Evolutionary conservation across 2,113 vertebrate genomes (phyloP), one percentile per base, ranked within the genome.

Genomic region (Gymnogyps californianus): DNA sequence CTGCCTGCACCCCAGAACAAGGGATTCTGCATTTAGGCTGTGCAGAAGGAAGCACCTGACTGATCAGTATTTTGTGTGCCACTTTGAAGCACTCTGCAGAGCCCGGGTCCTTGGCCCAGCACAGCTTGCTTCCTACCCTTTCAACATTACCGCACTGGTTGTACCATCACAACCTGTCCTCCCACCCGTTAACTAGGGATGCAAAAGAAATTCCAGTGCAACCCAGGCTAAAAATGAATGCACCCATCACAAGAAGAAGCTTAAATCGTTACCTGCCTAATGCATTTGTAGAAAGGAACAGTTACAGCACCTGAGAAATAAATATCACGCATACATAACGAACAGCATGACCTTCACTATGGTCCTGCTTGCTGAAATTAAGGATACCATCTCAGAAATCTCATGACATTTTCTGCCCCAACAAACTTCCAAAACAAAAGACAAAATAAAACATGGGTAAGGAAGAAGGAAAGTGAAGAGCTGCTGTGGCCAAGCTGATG

Each of bases 41-140:
- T 54, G 87, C 74, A 87, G 93, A 87, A 87, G 72, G 93, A 79
- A 93, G 67, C 89, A 95, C 69, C 83, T 93, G 96, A 83, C 76
- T 66, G 93, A 93, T 96, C 84, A 94, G 65, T 79, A 69, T 96
- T 95, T 89, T 40, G 24, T 87, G 72, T 26, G 69, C 77, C 0
- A 16, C 87, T 95, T 91, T 96, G 93, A 95, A 96, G 89, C 1
- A 0, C 57, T 55, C 81, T 52, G 54, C 81, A 89, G 70, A 95
- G 89, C 69, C 62, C 7, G 1, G n/a, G 94, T 62, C 86, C 87
- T 71, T 75, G 89, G 91, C 89, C 87, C 83, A 83, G 94, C 93
- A 95, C 94, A 95, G 96, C 80, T 89, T 93, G 96, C 72, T 78
- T 84, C 70, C 80, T 89, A 58, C 57, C 76, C 89, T 92, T 95